Base-by-base conservation (phyloP, 53 echinoderm and acorn worm genomes). In the Arbacia lixula region DNA sequence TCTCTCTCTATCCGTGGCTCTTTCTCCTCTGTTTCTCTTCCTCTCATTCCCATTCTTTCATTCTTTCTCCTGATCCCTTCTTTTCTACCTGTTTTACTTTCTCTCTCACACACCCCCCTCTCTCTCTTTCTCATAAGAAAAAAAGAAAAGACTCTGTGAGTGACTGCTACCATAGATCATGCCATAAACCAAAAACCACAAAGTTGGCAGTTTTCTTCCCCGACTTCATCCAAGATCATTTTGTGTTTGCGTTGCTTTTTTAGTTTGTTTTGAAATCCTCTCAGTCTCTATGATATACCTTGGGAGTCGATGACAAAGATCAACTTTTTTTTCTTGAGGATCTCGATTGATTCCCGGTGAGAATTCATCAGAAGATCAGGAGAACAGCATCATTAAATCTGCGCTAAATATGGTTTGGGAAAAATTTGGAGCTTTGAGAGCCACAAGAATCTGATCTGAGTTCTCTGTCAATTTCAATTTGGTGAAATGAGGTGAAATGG, bases 151-250 rank as follows among this genome's bases (percentile, higher is more conserved):
- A n/a, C n/a, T n/a, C n/a, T n/a, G n/a, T n/a, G n/a, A n/a, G n/a
- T n/a, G n/a, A n/a, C n/a, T n/a, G n/a, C n/a, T n/a, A n/a, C n/a
- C n/a, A n/a, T n/a, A n/a, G 69, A 69, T 69, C 69, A 69, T 69
- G 43, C 40, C 69, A 27, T 42, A 69, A 69, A 43, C 51, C 31
- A 53, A 74, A 71, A 74, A 77, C 78, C 78, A 77, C 78, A 25
- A 57, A 77, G 78, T 77, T 77, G 35, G 78, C 78, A 77, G 16
- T 77, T 77, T 76, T 69, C 43, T 43, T 43, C 43, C 42, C 26
- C 26, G 56, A 66, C 9, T 9, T 40, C 20, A n/a, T 40, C 40
- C 69, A 69, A 17, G 40, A 12, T 69, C 69, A 16, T 4, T 69
- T 25, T 21, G 42, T 43, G 40, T 69, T 43, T 69, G 69, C 29